A percentile compares a stretch with the other conserved stretches of the same genome.
Evolutionary conservation across 2,113 vertebrate genomes (phyloP).

Genomic region (Formicarius rufipectus): DNA sequence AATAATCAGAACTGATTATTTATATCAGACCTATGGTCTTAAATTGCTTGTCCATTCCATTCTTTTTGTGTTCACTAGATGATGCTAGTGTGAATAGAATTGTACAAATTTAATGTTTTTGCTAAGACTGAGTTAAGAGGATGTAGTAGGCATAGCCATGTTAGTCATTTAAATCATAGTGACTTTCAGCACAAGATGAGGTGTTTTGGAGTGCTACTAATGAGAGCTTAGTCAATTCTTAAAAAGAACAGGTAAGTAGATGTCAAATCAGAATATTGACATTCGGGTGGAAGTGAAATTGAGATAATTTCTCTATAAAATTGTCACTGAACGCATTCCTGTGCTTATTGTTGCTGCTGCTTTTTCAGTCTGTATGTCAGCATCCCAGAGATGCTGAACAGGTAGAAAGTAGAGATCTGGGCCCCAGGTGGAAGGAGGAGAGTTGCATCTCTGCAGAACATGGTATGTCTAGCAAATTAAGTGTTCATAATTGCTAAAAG

Average conservation of each 20-base stretch:
- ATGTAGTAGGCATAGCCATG: not conserved
- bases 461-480: not conserved
- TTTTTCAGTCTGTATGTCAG: not conserved
- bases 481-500: not conserved
- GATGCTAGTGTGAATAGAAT: not conserved
- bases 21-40: conserved; percentile 12
- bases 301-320: not conserved
- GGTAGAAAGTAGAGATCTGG: not conserved
- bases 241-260: not conserved
- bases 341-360: not conserved
- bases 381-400: not conserved
- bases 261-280: not conserved
- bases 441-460: not conserved
- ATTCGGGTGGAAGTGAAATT: not conserved
- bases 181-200: not conserved
- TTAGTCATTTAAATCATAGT: not conserved
- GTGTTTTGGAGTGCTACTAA: not conserved
- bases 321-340: not conserved
- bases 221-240: not conserved
- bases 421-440: not conserved
- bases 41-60: not conserved
- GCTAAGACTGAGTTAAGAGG: not conserved
- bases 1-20: not conserved
- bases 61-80: not conserved
- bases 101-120: not conserved